phyloP scores from a whole-genome alignment of 2,888 invertebrate genomes.

The Liposcelis brunnea region DNA sequence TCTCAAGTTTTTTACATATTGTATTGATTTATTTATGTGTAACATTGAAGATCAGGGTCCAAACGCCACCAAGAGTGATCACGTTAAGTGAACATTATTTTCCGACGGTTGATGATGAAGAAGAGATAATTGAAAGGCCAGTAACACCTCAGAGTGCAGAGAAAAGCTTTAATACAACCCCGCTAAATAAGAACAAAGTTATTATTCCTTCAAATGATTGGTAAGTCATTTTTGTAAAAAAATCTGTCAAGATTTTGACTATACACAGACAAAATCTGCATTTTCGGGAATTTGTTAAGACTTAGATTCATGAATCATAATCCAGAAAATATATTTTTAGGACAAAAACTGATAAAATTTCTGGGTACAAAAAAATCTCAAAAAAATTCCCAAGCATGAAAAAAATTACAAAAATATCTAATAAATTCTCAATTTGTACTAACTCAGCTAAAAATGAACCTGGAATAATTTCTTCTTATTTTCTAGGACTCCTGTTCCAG shows the following conservation, averaged over 20 bases:
- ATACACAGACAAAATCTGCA: no score
- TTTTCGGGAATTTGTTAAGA: no score
- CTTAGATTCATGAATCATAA: no score
- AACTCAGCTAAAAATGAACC: no score
- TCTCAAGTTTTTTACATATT: slow-evolving; percentile 3
- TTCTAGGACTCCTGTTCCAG: slow-evolving; percentile 20
- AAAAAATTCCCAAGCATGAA: no score
- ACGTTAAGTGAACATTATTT: slow-evolving; percentile 74
- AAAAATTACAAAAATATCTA: no score
- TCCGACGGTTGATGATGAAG: slow-evolving; percentile 41
- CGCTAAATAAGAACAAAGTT: slow-evolving; percentile 5
- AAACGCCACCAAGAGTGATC: slow-evolving; percentile 77
- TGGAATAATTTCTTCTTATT: neutral
- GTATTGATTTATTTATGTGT: neutral
- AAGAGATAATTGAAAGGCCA: slow-evolving; percentile 14
- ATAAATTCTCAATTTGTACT: no score
- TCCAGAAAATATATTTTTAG: no score
- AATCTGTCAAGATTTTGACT: no score
- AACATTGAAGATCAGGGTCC: slow-evolving; percentile 19
- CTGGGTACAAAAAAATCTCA: no score
- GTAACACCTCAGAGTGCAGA: neutral
- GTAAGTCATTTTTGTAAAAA: neutral
- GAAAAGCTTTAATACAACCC: neutral
- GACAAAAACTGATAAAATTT: no score
- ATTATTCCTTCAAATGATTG: neutral